Evolutionary conservation across 2,888 invertebrate genomes (phyloP), one percentile per base, ranked within the genome.

Genomic region (Hyalella azteca): DNA sequence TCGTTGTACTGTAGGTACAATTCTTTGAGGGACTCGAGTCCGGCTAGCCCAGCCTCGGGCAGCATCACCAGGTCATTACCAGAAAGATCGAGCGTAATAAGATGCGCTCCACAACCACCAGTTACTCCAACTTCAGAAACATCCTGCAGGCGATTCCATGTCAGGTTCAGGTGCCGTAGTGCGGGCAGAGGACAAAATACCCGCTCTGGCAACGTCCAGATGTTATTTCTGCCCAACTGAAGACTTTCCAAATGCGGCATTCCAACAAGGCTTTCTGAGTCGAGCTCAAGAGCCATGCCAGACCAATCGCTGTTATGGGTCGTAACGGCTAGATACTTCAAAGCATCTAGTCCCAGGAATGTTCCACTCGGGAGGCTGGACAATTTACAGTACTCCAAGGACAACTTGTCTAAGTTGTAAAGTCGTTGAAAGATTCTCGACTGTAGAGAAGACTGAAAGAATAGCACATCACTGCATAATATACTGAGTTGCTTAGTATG

Each of bases 271-370:
- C 94, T 93, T 86, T 93, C 91, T 15, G 91, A 90, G 41, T 93
- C 92, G 82, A 94, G 91, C 87, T 94, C 93, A 82, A 94, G 90
- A 78, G 93, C 92, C 92, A 93, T 93, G 78, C 93, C 92, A 59
- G 93, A 93, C 93, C 94, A 94, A 87, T 94, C 93, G 29, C 93
- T 93, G 88, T 94, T 94, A 89, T 94, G 93, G 77, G 94, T 94
- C 86, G 93, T 91, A 85, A 95, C 91, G 66, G 94, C 94, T 81
- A 95, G 90, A 87, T 94, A 93, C 85, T 93, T 90, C 83, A 95
- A 90, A 87, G 94, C 92, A 81, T 92, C 91, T 59, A 95, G 91
- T 73, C 94, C 94, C 66, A 92, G 91, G 87, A 95, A 94, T n/a
- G 94, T 93, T 80, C 93, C 93, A 86, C 93, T 78, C 36, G 79